Percentiles rank a stretch among this genome's conserved stretches.
Evolutionary conservation across 2,113 vertebrate species (phyloP).

Genomic region (Gallinago jamesoni): DNA sequence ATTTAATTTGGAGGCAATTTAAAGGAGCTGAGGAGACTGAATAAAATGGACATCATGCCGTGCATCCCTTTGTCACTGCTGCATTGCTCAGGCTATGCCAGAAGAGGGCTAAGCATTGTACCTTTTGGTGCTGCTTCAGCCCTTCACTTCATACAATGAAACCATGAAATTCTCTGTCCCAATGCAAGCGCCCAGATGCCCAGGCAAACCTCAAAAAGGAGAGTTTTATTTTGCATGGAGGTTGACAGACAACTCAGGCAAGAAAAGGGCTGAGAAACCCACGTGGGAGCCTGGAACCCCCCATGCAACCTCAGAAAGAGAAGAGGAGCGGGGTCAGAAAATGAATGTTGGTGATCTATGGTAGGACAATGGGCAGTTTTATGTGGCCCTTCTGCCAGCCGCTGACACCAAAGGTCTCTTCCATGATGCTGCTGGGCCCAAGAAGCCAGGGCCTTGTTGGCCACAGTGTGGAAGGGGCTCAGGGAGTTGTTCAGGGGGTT

Average conservation of each 20-base stretch:
- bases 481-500: not conserved
- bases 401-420: not conserved
- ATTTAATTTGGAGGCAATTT: not conserved
- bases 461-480: not conserved
- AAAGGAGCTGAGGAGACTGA: not conserved
- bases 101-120: conserved; percentile 14
- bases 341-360: not conserved
- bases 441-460: not conserved
- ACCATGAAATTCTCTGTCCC: not conserved
- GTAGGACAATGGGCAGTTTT: not conserved
- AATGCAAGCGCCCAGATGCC: not conserved
- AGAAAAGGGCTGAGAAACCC: not conserved
- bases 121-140: not conserved
- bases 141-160: not conserved
- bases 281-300: not conserved
- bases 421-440: fast-evolving
- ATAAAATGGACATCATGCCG: not conserved
- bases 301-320: not conserved
- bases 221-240: not conserved
- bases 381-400: not conserved
- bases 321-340: not conserved
- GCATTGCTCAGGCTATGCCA: not conserved
- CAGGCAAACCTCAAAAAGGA: not conserved
- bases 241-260: not conserved
- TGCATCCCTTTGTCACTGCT: conserved; percentile 4